These are phyloP conservation scores for Austrolebias charrua DNA, from an alignment of 2,797 vertebrate genomes.

Conservation along the genomic window DNA sequence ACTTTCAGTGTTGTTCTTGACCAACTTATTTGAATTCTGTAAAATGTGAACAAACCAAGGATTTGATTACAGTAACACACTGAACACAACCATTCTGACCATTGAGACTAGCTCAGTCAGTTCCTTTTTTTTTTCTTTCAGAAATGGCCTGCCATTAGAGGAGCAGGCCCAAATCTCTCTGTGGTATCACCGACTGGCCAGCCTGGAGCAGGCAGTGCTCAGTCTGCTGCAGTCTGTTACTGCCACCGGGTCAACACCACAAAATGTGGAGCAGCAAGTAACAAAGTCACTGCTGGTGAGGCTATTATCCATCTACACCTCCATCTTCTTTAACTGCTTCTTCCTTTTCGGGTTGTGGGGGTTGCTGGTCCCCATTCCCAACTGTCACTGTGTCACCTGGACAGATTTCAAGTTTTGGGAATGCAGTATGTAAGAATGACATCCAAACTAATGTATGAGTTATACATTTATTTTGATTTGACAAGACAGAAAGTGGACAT, in stretches of 20 bases:
- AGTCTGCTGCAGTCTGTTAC: conserved; percentile 80
- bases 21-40: not conserved
- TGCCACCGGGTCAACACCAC: conserved; percentile 54
- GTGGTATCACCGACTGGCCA: conserved; percentile 87
- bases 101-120: not conserved
- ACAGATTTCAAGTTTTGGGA: too few relatives aligned
- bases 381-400: too few relatives aligned
- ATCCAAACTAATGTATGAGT: not conserved
- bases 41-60: not conserved
- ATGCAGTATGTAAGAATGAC: not conserved
- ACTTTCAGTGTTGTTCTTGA: not conserved
- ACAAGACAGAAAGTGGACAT: not conserved
- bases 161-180: conserved; percentile 79
- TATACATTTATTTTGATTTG: not conserved
- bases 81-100: not conserved
- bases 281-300: conserved; percentile 86
- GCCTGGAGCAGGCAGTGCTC: conserved; percentile 86
- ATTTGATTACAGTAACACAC: too few relatives aligned
- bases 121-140: conserved; percentile 23
- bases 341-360: too few relatives aligned
- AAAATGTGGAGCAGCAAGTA: conserved; percentile 72
- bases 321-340: too few relatives aligned
- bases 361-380: too few relatives aligned
- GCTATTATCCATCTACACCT: conserved; percentile 3
- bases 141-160: conserved; percentile 81